Conservation (phyloP, 2,797 vertebrate species). For the Lepidocolaptes lacrymiger region DNA sequence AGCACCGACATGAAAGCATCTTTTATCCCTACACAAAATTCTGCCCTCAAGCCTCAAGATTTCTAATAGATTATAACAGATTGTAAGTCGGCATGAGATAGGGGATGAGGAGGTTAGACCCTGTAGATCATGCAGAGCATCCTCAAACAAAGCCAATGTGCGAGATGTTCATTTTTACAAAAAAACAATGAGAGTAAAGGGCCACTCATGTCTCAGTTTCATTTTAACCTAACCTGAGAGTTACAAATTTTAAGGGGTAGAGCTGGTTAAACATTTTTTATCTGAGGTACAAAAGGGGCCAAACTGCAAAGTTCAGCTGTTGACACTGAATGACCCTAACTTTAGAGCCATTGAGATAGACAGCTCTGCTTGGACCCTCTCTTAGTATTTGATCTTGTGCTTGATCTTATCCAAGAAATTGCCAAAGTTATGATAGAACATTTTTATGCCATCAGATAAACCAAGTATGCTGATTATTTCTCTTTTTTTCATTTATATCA, state of each 20-base stretch:
- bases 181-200: background rate
- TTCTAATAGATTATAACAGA: constrained; percentile 47
- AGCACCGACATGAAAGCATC: constrained; percentile 56
- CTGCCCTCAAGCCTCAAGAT: constrained; percentile 43
- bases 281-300: background rate
- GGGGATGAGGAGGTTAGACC: background rate
- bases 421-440: constrained; percentile 32
- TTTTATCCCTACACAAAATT: constrained; percentile 56
- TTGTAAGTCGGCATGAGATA: background rate
- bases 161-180: background rate
- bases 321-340: background rate
- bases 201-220: background rate
- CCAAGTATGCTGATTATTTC: constrained; percentile 61
- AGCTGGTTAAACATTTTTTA: background rate
- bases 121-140: constrained; percentile 19
- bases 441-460: constrained; percentile 51
- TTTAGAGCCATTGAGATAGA: background rate
- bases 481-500: constrained; percentile 61
- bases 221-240: background rate
- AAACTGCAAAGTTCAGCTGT: constrained; percentile 8
- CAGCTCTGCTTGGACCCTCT: background rate
- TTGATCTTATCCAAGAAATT: constrained; percentile 51
- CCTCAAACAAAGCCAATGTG: background rate
- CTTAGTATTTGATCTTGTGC: constrained; percentile 1
- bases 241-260: background rate